These are phyloP conservation scores for Suricata suricatta DNA, from an alignment of 2,113 vertebrate species.

Conservation along the genomic window DNA sequence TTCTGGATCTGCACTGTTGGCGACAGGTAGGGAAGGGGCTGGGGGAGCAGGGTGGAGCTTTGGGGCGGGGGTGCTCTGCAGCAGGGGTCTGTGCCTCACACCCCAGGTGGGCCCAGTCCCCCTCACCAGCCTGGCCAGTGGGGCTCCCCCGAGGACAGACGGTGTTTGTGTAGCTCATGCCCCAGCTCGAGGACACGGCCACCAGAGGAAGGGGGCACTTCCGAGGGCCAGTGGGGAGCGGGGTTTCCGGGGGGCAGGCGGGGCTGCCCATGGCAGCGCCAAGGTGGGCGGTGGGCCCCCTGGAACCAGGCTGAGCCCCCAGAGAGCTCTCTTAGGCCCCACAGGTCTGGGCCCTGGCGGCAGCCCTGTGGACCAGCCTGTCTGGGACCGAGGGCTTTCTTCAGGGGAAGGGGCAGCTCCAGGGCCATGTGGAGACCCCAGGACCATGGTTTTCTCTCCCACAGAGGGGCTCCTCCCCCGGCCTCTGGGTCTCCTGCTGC, in stretches of 20 bases:
- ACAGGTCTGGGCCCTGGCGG: neutral
- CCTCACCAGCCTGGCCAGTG: neutral
- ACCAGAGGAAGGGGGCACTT: neutral
- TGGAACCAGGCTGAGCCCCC: neutral
- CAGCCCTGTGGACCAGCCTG: neutral
- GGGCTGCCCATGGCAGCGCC: accelerated
- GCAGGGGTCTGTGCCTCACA: neutral
- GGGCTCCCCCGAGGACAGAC: neutral
- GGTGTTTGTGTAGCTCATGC: neutral
- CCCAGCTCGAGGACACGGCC: neutral
- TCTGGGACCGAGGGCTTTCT: neutral
- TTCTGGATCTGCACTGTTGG: neutral
- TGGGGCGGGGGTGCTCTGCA: accelerated
- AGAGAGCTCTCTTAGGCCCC: too few species aligned
- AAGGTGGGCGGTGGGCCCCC: neutral
- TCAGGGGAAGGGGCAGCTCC: accelerated
- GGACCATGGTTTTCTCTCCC: neutral
- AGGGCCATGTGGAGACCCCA: accelerated
- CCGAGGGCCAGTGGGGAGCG: neutral
- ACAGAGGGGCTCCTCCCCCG: neutral
- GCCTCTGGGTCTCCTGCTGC: neutral
- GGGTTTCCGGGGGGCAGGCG: too few species aligned
- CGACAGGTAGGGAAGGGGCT: neutral
- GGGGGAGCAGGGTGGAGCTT: accelerated
- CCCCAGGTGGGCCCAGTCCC: accelerated